Conservation (phyloP, 2,888 invertebrate species). For the Willowsia nigromaculata region DNA sequence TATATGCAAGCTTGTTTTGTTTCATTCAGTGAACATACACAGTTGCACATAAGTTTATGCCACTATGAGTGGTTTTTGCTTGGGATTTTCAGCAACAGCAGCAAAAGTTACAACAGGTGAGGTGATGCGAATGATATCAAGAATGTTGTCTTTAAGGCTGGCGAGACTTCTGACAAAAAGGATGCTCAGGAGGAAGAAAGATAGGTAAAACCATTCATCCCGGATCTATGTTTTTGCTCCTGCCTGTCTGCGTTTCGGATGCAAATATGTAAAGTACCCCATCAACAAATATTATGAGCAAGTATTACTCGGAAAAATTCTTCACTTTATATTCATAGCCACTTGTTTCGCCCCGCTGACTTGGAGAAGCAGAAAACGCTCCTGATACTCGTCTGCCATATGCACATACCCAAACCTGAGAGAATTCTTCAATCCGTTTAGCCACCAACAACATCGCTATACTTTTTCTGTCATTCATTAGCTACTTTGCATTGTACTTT, state of each 20-base stretch:
- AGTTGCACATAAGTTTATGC: background rate
- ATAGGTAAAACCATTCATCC: slow-evolving; percentile 54
- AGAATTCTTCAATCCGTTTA: background rate
- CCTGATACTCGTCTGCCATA: slow-evolving; percentile 47
- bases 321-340: slow-evolving; percentile 57
- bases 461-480: slow-evolving; percentile 24
- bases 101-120: slow-evolving; percentile 38
- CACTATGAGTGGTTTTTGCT: background rate
- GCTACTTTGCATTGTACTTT: background rate
- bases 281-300: slow-evolving; percentile 33
- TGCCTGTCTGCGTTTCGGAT: background rate
- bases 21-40: background rate
- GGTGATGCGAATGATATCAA: background rate
- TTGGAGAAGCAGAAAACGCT: slow-evolving; percentile 31
- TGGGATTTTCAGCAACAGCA: slow-evolving; percentile 18
- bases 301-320: slow-evolving; percentile 30
- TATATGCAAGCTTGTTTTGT: slow-evolving; percentile 1
- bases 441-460: background rate
- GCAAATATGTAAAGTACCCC: slow-evolving; percentile 38
- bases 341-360: slow-evolving; percentile 66
- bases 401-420: background rate
- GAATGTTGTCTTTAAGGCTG: background rate
- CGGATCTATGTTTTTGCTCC: slow-evolving; percentile 53
- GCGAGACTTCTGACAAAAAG: slow-evolving; percentile 51
- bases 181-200: slow-evolving; percentile 45